Percentiles rank a stretch among this genome's conserved stretches.
These are phyloP conservation scores for Elysia chlorotica DNA, from an alignment of 1,140 invertebrate species.

Conservation along the genomic window DNA sequence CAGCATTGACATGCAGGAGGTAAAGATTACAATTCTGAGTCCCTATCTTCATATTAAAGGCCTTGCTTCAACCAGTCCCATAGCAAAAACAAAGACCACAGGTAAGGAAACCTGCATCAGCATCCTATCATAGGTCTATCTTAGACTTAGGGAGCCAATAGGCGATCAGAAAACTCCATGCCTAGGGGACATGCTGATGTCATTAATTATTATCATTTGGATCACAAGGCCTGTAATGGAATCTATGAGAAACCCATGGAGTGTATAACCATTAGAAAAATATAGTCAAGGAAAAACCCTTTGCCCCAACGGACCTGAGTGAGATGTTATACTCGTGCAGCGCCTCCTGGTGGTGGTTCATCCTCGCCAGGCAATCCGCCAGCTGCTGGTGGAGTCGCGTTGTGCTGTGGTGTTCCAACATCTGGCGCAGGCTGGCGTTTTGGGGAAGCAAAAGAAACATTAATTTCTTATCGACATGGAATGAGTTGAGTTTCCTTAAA, in stretches of 20 bases:
- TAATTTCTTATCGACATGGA: too few relatives aligned
- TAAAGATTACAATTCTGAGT: too few relatives aligned
- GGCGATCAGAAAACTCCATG: neutral
- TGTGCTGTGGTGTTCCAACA: slow-evolving; percentile 69
- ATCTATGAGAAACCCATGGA: neutral
- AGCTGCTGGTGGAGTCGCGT: slow-evolving; percentile 74
- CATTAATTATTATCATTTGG: too few relatives aligned
- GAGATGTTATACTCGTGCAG: slow-evolving; percentile 75
- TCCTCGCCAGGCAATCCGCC: slow-evolving; percentile 68
- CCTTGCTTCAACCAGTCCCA: too few relatives aligned
- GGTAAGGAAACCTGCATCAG: too few relatives aligned
- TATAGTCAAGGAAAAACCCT: neutral
- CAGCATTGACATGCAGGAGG: too few relatives aligned
- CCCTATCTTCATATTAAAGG: too few relatives aligned
- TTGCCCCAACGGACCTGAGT: slow-evolving; percentile 66
- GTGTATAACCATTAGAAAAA: neutral
- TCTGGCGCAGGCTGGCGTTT: slow-evolving; percentile 70
- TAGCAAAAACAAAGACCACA: too few relatives aligned
- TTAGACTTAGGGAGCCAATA: neutral
- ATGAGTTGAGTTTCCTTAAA: too few relatives aligned
- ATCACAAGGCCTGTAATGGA: too few relatives aligned
- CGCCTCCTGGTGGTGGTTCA: slow-evolving; percentile 73
- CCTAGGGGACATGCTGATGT: neutral
- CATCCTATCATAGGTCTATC: too few relatives aligned
- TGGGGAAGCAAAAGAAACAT: too few relatives aligned